Percentiles rank a stretch among this genome's conserved stretches.
These are phyloP conservation scores for Pagrus major DNA, from an alignment of 2,113 vertebrate species.

Conservation along the genomic window DNA sequence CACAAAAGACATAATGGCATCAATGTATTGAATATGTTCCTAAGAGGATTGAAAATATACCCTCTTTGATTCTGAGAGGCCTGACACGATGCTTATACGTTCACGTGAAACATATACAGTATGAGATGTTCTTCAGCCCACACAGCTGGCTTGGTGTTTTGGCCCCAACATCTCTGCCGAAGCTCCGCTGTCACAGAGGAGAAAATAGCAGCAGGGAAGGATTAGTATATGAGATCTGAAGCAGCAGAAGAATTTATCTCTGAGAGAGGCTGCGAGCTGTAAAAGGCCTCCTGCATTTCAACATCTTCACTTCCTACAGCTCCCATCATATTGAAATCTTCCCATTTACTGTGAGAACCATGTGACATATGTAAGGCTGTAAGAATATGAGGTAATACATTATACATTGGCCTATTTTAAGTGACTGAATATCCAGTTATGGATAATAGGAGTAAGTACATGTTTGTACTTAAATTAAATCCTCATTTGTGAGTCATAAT, in stretches of 20 bases:
- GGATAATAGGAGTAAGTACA: background rate
- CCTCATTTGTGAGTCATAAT: background rate
- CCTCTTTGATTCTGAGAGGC: background rate
- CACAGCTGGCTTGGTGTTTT: conserved; percentile 9
- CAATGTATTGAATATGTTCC: background rate
- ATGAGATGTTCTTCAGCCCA: background rate
- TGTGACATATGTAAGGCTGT: too few relatives aligned
- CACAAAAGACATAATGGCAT: background rate
- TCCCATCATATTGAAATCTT: conserved; percentile 4
- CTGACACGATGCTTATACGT: background rate
- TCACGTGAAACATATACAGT: background rate
- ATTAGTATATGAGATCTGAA: conserved; percentile 20
- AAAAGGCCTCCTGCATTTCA: conserved; percentile 1
- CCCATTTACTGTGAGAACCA: background rate
- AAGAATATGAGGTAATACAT: background rate
- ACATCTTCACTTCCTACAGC: conserved; percentile 1
- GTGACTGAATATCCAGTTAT: background rate
- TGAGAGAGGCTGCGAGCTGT: conserved; percentile 13
- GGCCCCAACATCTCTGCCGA: background rate
- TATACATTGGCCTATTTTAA: background rate
- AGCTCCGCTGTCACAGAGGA: conserved; percentile 1
- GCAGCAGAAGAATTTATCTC: conserved; percentile 9
- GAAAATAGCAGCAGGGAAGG: conserved; percentile 35
- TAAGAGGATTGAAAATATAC: background rate
- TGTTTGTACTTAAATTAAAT: conserved; percentile 15